These are phyloP conservation scores for Rhynchonema sp. DNA, from an alignment of 2,888 invertebrate species.

Conservation along the genomic window DNA sequence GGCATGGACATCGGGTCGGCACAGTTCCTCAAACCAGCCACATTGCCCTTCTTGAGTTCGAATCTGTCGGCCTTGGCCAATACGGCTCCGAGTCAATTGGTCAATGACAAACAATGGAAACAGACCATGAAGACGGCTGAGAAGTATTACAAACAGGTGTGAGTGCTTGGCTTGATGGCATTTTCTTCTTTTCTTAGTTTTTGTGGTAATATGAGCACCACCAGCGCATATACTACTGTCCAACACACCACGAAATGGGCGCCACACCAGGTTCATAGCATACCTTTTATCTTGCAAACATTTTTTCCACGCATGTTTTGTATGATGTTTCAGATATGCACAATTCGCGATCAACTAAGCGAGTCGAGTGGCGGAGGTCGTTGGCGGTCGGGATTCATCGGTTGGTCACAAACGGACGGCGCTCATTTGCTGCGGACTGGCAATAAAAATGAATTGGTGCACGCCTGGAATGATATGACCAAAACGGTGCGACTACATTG, in stretches of 20 bases:
- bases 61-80: conserved; percentile 39
- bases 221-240: too few species aligned
- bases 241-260: too few species aligned
- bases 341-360: background rate
- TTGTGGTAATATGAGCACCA: too few species aligned
- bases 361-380: background rate
- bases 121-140: conserved; percentile 28
- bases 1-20: conserved; percentile 59
- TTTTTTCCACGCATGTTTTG: too few species aligned
- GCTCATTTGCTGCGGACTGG: too few species aligned
- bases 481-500: too few species aligned
- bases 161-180: too few species aligned
- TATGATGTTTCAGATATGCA: too few species aligned
- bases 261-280: too few species aligned
- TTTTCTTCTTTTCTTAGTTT: too few species aligned
- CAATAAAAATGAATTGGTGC: background rate
- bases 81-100: background rate
- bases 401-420: background rate
- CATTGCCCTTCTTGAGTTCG: conserved; percentile 57
- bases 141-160: conserved; percentile 39
- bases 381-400: background rate
- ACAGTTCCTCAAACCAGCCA: conserved; percentile 55
- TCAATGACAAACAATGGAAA: conserved; percentile 30
- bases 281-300: too few species aligned
- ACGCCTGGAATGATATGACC: background rate